A percentile compares a stretch with the other conserved stretches of the same genome.
These are phyloP conservation scores for Himalopsyche anomala DNA, from an alignment of 2,888 invertebrate species.

Conservation along the genomic window DNA sequence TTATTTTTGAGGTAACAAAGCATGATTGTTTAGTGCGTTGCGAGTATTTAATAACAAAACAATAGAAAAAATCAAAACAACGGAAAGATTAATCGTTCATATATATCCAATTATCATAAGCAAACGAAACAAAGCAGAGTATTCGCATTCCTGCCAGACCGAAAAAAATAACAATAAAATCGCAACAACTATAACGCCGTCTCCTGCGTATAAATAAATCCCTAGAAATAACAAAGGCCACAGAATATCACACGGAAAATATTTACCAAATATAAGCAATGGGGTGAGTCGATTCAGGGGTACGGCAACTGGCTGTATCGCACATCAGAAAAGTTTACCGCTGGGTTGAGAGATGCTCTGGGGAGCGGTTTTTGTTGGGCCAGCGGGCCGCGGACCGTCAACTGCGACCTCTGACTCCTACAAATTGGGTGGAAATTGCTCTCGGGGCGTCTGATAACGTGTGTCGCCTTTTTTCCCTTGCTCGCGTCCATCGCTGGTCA, in stretches of 20 bases:
- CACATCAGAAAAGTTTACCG: conserved; percentile 40
- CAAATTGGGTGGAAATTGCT: conserved; percentile 59
- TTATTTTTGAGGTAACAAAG: conserved; percentile 32
- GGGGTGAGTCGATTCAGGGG: conserved; percentile 39
- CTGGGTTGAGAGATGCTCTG: conserved; percentile 27
- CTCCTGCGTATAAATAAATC: conserved; percentile 40
- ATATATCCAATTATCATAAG: conserved; percentile 43
- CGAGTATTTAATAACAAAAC: conserved; percentile 42
- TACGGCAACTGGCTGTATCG: conserved; percentile 37
- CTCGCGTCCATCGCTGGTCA: conserved; percentile 39
- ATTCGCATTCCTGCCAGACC: conserved; percentile 42
- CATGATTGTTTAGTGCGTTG: conserved; percentile 17
- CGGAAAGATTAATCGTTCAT: conserved; percentile 32
- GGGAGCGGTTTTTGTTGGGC: conserved; percentile 38
- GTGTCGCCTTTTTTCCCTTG: conserved; percentile 41
- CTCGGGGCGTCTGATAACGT: conserved; percentile 57
- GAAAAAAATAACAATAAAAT: conserved; percentile 39
- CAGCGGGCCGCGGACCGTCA: conserved; percentile 45
- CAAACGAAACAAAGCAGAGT: conserved; percentile 32
- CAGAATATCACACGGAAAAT: conserved; percentile 43
- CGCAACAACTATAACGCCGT: conserved; percentile 42
- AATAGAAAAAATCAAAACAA: conserved; percentile 35
- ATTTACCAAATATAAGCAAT: conserved; percentile 40
- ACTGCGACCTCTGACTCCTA: conserved; percentile 51
- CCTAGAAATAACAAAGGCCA: conserved; percentile 42